Conservation (phyloP, 1,140 invertebrate genomes). For the Pentalonia nigronervosa region DNA sequence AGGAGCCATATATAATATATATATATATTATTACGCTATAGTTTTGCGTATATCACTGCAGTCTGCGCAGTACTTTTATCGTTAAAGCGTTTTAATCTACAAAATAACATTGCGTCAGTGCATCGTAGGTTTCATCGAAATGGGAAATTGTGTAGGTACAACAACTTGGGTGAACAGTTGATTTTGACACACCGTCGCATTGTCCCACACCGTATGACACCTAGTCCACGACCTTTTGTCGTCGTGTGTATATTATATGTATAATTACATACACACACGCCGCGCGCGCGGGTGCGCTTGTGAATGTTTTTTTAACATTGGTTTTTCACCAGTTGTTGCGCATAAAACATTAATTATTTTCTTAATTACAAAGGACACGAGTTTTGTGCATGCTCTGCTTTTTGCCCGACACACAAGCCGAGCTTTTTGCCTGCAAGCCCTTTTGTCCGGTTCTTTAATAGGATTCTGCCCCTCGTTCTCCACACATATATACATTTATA, state of each 20-base stretch:
- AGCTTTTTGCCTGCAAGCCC: constrained; percentile 37
- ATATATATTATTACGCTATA: too few species aligned
- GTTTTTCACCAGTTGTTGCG: constrained; percentile 41
- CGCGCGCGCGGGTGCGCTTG: too few species aligned
- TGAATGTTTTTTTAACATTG: neutral
- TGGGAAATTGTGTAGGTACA: neutral
- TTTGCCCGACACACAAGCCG: neutral
- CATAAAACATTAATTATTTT: constrained; percentile 57
- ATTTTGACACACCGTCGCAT: neutral
- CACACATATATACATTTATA: neutral
- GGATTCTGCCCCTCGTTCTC: neutral
- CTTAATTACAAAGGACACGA: constrained; percentile 57
- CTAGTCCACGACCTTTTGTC: neutral
- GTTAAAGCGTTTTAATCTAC: neutral
- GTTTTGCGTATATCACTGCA: too few species aligned
- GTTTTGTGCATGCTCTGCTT: constrained; percentile 43
- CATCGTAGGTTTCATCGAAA: neutral
- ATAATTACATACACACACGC: neutral
- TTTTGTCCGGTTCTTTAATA: constrained; percentile 55
- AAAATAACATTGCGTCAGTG: neutral
- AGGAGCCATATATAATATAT: too few species aligned
- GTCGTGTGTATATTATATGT: neutral
- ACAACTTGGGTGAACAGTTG: neutral
- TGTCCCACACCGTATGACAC: neutral
- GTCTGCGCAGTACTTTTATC: neutral